Evolutionary conservation across 2,113 vertebrate genomes (phyloP), one percentile per base, ranked within the genome.

Genomic region (Plotosus lineatus): DNA sequence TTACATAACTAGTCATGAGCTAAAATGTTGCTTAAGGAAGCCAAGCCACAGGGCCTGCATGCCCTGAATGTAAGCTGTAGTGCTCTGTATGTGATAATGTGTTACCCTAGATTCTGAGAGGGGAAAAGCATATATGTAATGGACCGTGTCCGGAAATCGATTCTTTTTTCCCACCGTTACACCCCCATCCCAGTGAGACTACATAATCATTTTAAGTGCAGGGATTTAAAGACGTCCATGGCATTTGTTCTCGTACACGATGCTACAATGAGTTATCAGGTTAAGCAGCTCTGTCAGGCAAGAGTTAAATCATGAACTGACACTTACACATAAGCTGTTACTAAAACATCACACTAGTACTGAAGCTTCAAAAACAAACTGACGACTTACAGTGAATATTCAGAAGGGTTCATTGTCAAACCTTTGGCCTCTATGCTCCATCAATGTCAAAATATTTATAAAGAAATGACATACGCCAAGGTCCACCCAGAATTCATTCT

Each of bases 111-210:
- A 53, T 72, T 78, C 53, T 58, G 60, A 82, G 44, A 76, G 48
- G 65, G 58, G 79, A 78, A 82, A 55, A 61, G 82, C 82, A 84
- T 76, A 75, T 79, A 50, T 79, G 77, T 86, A 86, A 86, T 86
- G 83, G 76, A 69, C 79, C 77, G 60, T 84, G 79, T 72, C 80
- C 75, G 8, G 82, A 81, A 84, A 84, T 86, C 80, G 42, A 86
- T 86, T 82, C 71, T 81, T 79, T 79, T 84, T 76, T 46, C 63
- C 66, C 53, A 79, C 50, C 40, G 77, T 81, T 78, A 71, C 56
- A 15, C 4, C 63, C 51, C 19, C 65, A 21, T 61, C 55, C 77
- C 68, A 56, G 48, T 56, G 78, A 66, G 11, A 71, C 73, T 65
- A 48, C 58, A 15, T 74, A 72, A 38, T 75, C 82, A 40, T 68